phyloP scores from a whole-genome alignment of 2,113 vertebrate species.

The Alexandromys fortis region DNA sequence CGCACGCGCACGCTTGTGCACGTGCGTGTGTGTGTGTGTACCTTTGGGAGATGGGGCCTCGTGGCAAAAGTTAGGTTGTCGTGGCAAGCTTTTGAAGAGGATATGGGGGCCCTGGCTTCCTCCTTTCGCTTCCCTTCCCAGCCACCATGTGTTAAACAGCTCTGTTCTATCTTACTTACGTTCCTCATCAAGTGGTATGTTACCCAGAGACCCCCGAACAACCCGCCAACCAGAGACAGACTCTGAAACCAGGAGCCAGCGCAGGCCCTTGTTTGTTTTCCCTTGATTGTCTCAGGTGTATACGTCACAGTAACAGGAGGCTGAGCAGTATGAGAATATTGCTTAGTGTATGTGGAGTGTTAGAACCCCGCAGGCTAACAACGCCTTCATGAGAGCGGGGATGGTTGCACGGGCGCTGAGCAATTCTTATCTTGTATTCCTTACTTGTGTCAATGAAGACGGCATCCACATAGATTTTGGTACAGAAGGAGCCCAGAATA shows the following conservation, averaged over 20 bases:
- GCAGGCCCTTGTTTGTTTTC: neutral
- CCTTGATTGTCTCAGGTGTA: neutral
- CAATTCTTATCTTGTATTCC: conserved; percentile 48
- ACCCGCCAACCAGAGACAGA: neutral
- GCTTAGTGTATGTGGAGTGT: neutral
- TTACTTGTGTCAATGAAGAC: conserved; percentile 97
- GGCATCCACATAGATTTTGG: conserved; percentile 98
- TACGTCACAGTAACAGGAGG: neutral
- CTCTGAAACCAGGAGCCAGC: neutral
- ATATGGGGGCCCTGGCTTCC: neutral
- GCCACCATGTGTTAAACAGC: neutral
- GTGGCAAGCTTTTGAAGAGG: neutral
- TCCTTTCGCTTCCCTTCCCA: neutral
- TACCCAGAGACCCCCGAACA: neutral
- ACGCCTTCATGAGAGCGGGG: neutral
- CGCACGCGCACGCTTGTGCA: no score
- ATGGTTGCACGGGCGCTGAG: fast-evolving
- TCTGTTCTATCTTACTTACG: neutral
- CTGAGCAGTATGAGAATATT: neutral
- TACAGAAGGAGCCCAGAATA: conserved; percentile 98
- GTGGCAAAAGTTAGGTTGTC: neutral
- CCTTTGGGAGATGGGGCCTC: neutral
- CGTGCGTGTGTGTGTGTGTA: neutral
- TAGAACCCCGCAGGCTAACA: neutral
- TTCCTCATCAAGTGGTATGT: neutral